Evolutionary conservation across 2,113 vertebrate species (phyloP).

Genomic region (Chlorocebus sabaeus): DNA sequence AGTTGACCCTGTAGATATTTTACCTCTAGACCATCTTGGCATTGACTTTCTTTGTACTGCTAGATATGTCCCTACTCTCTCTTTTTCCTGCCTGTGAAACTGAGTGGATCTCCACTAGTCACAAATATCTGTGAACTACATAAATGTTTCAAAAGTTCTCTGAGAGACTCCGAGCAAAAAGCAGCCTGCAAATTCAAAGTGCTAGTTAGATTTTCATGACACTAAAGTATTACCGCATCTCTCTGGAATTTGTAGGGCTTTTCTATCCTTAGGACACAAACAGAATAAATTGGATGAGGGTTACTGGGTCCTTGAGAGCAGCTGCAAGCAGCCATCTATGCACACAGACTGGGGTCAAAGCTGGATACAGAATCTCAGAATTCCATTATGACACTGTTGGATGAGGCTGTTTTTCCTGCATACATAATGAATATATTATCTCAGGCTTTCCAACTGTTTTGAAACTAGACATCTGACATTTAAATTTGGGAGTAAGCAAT

Average conservation of each 20-base stretch:
- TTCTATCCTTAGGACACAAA: slow-evolving; percentile 40
- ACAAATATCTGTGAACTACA: slow-evolving; percentile 56
- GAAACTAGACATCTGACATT: background rate
- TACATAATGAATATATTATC: slow-evolving; percentile 7
- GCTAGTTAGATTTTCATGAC: slow-evolving; percentile 40
- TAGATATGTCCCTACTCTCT: background rate
- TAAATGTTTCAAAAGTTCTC: slow-evolving; percentile 66
- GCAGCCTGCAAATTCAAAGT: slow-evolving; percentile 49
- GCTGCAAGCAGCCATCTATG: background rate
- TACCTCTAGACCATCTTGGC: background rate
- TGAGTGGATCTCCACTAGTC: background rate
- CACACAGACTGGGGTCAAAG: background rate
- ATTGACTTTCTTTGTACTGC: background rate
- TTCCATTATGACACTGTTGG: background rate
- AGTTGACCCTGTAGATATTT: background rate
- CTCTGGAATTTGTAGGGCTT: slow-evolving; percentile 41
- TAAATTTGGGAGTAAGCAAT: background rate
- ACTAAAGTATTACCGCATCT: slow-evolving; percentile 14
- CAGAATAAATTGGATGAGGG: slow-evolving; percentile 51
- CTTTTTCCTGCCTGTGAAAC: slow-evolving; percentile 18
- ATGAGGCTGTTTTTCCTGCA: background rate
- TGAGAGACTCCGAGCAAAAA: slow-evolving; percentile 33
- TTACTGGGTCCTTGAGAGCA: slow-evolving; percentile 32
- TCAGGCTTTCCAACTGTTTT: background rate
- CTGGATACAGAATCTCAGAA: background rate